Base-by-base conservation (phyloP, 2,113 vertebrate genomes). In the Zosterops japonicus region DNA sequence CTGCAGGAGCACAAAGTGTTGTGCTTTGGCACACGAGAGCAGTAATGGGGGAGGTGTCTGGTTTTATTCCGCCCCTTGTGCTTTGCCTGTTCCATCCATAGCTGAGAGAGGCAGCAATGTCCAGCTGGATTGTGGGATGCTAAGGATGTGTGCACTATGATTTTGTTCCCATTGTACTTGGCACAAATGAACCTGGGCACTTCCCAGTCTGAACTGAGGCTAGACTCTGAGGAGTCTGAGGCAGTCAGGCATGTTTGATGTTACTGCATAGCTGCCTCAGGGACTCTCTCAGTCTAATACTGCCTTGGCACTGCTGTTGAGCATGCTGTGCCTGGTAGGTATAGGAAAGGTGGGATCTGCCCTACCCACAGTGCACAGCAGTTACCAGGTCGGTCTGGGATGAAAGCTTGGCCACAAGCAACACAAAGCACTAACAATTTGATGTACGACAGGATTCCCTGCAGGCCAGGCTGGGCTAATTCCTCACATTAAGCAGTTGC, bases 31-130 rank as follows among this genome's bases (percentile, higher is more conserved):
- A 44, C 14, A 1, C 1, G 2, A 80, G 12, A 5, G 41, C 28
- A 36, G 46, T 23, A 72, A 64, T 1, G 1, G 25, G 2, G 2
- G 6, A 39, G 12, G 5, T 3, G 1, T 60, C 55, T 81, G 27
- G 14, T 36, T 86, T 80, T 75, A 27, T 68, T 50, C 52, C 87
- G 15, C 4, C 29, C 8, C 3, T 1, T 39, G 13, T 39, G 5
- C 29, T 47, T 53, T 57, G 3, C 19, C n/a, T 79, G 8, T 2
- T 49, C 6, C 9, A 35, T 36, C 17, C 8, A 47, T 59, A 80
- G 49, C n/a, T 69, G 31, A 36, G 35, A 75, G n/a, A 70, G 25
- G 52, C 9, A 70, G 39, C 13, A 49, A 20, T 22, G 35, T 11
- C 36, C 15, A 41, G 14, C 55, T 70, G n/a, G 19, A 8, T 14